Base-by-base conservation (phyloP, 2,797 vertebrate genomes). In the Hypotaenidia okinawae region DNA sequence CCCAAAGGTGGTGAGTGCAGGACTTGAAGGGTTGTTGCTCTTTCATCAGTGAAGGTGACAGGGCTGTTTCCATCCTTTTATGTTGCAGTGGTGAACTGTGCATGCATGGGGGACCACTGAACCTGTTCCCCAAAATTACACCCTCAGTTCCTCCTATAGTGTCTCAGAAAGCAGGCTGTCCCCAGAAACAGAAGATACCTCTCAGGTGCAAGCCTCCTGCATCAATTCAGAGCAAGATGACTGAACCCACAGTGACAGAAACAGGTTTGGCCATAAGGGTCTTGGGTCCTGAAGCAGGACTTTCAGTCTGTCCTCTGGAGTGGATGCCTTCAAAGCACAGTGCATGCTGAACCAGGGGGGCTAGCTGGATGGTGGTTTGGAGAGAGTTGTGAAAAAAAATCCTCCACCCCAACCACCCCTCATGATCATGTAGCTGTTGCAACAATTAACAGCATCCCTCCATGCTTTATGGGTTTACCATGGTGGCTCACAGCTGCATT, bases 1-100 rank as follows among this genome's bases (percentile, higher is more conserved):
- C 7, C 28, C 52, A 67, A 88, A 80, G 66, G 12, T 37, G 0
- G 0, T 0, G 1, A 69, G 30, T 13, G 7, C 17, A 61, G 69
- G 30, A 30, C 18, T 27, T 24, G 30, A 35, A 73, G 17, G 23
- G 18, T 9, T 67, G 25, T 16, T 83, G 47, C 15, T 59, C 5
- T 54, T 54, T 45, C 19, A 17, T 22, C 27, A 11, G 6, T 25
- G 25, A 13, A 45, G 22, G 21, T 62, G 33, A 3, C 55, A 77
- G 37, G 37, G 52, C 7, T 63, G 33, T 35, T 18, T 27, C 59
- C 6, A 4, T 10, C 18, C 4, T 62, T 87, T 30, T 25, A 5
- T 1, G 0, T 6, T 66, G 39, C 49, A 79, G 6, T 55, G 37
- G 13, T 30, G 45, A 79, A 17, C 30, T 17, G n/a, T 19, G 37